These are phyloP conservation scores for Oncorhynchus mykiss DNA, from an alignment of 2,113 vertebrate species.

Conservation along the genomic window DNA sequence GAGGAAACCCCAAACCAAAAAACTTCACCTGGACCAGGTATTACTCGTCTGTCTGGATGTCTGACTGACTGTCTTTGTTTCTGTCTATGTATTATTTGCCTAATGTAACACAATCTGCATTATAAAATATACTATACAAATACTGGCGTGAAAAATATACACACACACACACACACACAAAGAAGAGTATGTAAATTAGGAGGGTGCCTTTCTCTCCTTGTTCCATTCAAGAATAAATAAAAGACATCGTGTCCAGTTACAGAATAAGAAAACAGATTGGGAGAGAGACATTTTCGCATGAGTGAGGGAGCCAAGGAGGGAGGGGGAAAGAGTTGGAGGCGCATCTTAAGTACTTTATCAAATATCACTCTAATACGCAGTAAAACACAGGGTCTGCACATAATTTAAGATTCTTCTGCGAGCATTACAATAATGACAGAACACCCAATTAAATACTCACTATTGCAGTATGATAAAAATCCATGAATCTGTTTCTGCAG, in stretches of 20 bases:
- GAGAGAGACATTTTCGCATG: conserved; percentile 51
- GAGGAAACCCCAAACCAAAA: conserved; percentile 76
- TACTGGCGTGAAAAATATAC: conserved; percentile 33
- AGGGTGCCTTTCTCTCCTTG: conserved; percentile 26
- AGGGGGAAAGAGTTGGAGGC: conserved; percentile 66
- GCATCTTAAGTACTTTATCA: conserved; percentile 69
- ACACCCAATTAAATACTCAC: conserved; percentile 41
- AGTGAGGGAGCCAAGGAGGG: conserved; percentile 26
- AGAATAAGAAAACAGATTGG: conserved; percentile 28
- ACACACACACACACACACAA: conserved; percentile 20
- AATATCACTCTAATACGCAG: conserved; percentile 65
- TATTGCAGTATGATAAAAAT: conserved; percentile 29
- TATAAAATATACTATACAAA: conserved; percentile 39
- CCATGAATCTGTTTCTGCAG: conserved; percentile 9
- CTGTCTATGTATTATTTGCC: neutral
- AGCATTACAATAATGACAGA: conserved; percentile 46
- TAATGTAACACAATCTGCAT: conserved; percentile 13
- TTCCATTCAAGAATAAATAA: conserved; percentile 57
- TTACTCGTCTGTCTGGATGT: neutral
- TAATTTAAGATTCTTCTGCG: conserved; percentile 61
- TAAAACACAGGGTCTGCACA: conserved; percentile 62
- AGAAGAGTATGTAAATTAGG: conserved; percentile 24
- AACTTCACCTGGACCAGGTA: conserved; percentile 85
- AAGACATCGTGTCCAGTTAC: conserved; percentile 58
- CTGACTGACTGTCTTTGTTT: conserved; percentile 10